Percentiles rank a stretch among this genome's conserved stretches.
Conservation (phyloP, 2,797 vertebrate species). For the Clarias platycephalus region DNA sequence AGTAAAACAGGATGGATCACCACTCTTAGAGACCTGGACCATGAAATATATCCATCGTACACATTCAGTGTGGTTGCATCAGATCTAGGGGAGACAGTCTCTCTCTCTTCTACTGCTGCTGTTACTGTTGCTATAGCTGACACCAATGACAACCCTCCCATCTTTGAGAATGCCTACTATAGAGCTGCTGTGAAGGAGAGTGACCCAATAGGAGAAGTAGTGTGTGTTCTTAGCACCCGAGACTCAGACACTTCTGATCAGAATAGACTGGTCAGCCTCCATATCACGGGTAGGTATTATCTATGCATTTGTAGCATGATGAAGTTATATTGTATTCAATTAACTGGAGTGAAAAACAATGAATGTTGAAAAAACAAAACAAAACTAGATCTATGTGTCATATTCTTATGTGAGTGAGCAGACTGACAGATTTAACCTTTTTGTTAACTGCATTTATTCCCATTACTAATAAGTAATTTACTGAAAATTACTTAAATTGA, state of each 20-base stretch:
- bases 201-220: conserved; percentile 86
- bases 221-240: conserved; percentile 86
- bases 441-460: not conserved
- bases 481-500: not conserved
- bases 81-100: conserved; percentile 83
- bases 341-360: not conserved
- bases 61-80: conserved; percentile 84
- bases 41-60: conserved; percentile 83
- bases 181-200: conserved; percentile 91
- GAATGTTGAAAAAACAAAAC: not conserved
- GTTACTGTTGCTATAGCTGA: conserved; percentile 89
- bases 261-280: conserved; percentile 87
- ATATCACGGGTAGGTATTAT: conserved; percentile 85
- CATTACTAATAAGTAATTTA: not conserved
- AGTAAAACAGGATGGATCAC: conserved; percentile 95
- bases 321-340: not conserved
- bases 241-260: conserved; percentile 87
- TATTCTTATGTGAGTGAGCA: not conserved
- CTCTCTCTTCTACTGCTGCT: conserved; percentile 80
- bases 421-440: not conserved
- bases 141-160: conserved; percentile 91
- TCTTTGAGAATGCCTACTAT: conserved; percentile 88
- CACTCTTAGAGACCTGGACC: conserved; percentile 84
- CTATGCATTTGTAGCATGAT: conserved; percentile 23
- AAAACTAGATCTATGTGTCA: too few relatives aligned